These are phyloP conservation scores for Tigriopus californicus DNA, from an alignment of 2,888 invertebrate genomes.

Conservation along the genomic window DNA sequence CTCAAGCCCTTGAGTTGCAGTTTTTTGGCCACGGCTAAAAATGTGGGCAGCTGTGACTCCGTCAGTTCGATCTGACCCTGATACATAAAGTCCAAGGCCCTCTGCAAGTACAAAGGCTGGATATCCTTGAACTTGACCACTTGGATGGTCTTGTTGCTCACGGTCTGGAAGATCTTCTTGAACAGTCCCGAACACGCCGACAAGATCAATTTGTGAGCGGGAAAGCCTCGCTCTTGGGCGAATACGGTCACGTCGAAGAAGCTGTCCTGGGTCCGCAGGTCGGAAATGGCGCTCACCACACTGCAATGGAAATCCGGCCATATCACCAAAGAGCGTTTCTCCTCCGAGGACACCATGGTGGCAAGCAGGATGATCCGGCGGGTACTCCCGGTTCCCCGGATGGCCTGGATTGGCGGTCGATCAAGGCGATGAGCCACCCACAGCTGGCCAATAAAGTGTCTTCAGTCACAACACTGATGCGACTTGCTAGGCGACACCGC, in stretches of 20 bases:
- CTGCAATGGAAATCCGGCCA: constrained; percentile 24
- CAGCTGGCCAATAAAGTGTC: no score
- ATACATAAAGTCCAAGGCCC: constrained; percentile 24
- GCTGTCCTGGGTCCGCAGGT: constrained; percentile 21
- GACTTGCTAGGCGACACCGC: no score
- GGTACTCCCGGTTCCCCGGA: no score
- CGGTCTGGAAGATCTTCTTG: constrained; percentile 3
- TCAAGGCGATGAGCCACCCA: no score
- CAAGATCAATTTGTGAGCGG: constrained; percentile 24
- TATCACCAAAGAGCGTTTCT: constrained; percentile 21
- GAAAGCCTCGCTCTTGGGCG: constrained; percentile 22
- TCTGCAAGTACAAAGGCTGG: constrained; percentile 22
- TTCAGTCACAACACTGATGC: no score
- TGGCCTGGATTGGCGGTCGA: no score
- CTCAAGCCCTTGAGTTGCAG: constrained; percentile 22
- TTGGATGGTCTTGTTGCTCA: neutral
- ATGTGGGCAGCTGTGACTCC: constrained; percentile 21
- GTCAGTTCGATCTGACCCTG: constrained; percentile 23
- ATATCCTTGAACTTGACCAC: constrained; percentile 24
- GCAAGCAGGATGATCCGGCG: no score
- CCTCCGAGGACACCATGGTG: no score
- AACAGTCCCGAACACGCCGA: constrained; percentile 21
- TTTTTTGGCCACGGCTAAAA: constrained; percentile 23
- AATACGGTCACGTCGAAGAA: constrained; percentile 24
- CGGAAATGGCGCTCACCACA: constrained; percentile 22